Evolutionary conservation across 23 tunicate genomes (phyloP).

Genomic region (Diplosoma virens): DNA sequence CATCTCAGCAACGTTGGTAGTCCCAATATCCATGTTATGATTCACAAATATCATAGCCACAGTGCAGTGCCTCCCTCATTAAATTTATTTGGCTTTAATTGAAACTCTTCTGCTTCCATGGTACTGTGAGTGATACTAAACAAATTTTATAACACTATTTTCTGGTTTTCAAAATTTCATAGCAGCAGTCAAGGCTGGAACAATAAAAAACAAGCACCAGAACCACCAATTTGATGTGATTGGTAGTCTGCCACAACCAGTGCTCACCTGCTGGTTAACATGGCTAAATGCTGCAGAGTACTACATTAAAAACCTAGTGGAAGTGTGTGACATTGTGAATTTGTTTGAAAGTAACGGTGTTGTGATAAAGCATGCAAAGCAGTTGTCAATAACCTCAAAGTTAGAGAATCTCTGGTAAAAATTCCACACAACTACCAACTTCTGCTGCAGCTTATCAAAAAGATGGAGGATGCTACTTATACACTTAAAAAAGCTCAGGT

Average conservation of each 20-base stretch:
- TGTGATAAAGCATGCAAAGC: conserved; percentile 41
- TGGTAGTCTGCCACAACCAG: conserved; percentile 49
- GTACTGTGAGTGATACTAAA: too few relatives aligned
- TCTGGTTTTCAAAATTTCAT: conserved; percentile 39
- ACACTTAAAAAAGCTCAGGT: too few relatives aligned
- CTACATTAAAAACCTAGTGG: conserved; percentile 34
- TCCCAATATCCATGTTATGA: too few relatives aligned
- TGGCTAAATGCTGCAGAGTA: conserved; percentile 46
- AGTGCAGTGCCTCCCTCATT: too few relatives aligned
- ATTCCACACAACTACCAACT: conserved; percentile 49
- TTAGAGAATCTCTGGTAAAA: conserved; percentile 48
- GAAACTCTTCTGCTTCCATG: too few relatives aligned
- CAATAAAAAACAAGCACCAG: conserved; percentile 42
- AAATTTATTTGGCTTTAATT: too few relatives aligned
- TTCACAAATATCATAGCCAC: too few relatives aligned
- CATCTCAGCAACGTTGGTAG: too few relatives aligned
- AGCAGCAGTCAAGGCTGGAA: conserved; percentile 53
- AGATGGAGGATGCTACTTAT: too few relatives aligned
- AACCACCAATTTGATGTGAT: conserved; percentile 28
- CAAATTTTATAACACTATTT: too few relatives aligned
- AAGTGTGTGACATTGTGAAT: conserved; percentile 40
- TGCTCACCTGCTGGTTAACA: conserved; percentile 48
- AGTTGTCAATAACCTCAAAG: conserved; percentile 25
- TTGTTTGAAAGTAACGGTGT: conserved; percentile 45
- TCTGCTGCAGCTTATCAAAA: conserved; percentile 41